Base-by-base conservation (phyloP, 1,140 invertebrate species). In the Drosophila busckii region DNA sequence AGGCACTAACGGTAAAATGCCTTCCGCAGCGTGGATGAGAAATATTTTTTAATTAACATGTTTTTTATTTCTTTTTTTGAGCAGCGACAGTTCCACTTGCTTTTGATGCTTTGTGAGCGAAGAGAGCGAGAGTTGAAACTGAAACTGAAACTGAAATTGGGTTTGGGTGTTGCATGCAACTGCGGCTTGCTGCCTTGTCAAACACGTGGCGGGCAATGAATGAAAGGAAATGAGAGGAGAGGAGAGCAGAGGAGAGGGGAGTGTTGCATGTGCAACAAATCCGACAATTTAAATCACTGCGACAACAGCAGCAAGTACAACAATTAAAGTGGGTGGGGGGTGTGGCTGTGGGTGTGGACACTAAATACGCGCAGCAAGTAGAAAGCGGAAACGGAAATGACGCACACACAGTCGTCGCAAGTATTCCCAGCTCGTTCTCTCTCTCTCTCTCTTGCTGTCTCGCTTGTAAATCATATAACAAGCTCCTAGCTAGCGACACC, bases 141-240 rank as follows among this genome's bases (percentile, higher is more conserved):
- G n/a, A n/a, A n/a, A n/a, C n/a, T n/a, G n/a, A 80, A 76, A 76
- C 71, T 76, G 67, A 76, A 76, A 80, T 76, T 80, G 71, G n/a
- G n/a, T n/a, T n/a, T n/a, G n/a, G n/a, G n/a, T n/a, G 71, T 76
- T 76, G 73, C 71, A 59, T 70, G 73, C 71, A 70, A 52, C 66
- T 45, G 49, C 70, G 66, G 41, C 16, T 65, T 50, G 50, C 54
- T 71, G 67, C 52, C 73, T 71, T 78, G 62, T 80, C 62, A 67
- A 71, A 80, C 73, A 78, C 67, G 58, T 66, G 70, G 70, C 60
- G 48, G 31, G n/a, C n/a, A 25, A 50, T 49, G 13, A 13, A 9
- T 37, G 19, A 23, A 40, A 15, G 5, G 41, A 26, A 13, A 20
- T 17, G 10, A 8, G 17, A 9, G 4, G 22, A 9, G 2, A 10